Evolutionary conservation across 2,888 invertebrate genomes (phyloP), one percentile per base, ranked within the genome.

Genomic region (Spialia ferax): DNA sequence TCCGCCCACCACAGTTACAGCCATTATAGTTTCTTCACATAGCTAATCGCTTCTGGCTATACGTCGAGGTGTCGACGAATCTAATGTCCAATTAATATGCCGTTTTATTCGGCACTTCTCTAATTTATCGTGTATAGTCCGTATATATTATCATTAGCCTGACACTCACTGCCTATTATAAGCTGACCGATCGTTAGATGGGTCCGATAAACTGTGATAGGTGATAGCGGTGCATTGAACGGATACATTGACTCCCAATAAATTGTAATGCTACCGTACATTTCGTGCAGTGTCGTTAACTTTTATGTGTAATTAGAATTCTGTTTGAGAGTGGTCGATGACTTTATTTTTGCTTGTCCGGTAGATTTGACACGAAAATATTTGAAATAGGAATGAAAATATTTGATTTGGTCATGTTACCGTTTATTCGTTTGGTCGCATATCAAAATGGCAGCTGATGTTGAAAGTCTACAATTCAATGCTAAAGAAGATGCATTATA

Each of bases 51-150:
- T 52, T 65, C 59, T 42, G 32, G 45, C 45, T 29, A 59, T 67
- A 42, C 54, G 42, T 67, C 11, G 60, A 62, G 86, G 88, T 90
- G 90, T 89, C 84, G 87, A 87, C 81, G 83, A 79, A 82, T 86
- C 86, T 91, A 91, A 92, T 93, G 84, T 86, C 88, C 88, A 91
- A 91, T 91, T 92, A 93, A 92, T 92, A 91, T 90, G 85, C 91
- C 86, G 86, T 88, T 89, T 84, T 78, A 85, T 88, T 85, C 83
- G 85, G 82, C 81, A 84, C 83, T 81, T 84, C 82, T 85, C 73
- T 85, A 89, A 91, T 92, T 91, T 92, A 91, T 91, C 81, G 85
- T 81, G 80, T 85, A 86, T 84, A 82, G 82, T 83, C 77, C 77
- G 74, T 82, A 89, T 92, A 91, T 89, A 91, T 93, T 90, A 91